Conservation (phyloP, 2,797 vertebrate species). For the Enteromius radiatus region DNA sequence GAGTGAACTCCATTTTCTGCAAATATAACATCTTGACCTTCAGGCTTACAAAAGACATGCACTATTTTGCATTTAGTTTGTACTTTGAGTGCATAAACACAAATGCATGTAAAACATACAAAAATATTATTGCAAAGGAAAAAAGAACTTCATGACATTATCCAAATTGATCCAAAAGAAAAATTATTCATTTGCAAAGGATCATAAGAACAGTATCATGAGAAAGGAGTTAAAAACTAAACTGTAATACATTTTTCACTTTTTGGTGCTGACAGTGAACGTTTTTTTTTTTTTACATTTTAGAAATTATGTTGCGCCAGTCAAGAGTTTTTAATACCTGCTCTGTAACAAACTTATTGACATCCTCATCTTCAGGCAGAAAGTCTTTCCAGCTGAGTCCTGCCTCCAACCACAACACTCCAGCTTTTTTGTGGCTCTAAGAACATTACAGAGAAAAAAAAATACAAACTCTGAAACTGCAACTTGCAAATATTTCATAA, state of each 20-base stretch:
- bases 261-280: neutral
- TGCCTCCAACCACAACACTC: conserved; percentile 88
- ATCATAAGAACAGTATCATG: neutral
- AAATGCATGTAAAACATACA: neutral
- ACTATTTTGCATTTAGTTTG: too few species aligned
- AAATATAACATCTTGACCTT: conserved; percentile 23
- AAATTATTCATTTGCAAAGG: neutral
- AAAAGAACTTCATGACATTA: neutral
- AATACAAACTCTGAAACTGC: neutral
- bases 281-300: neutral
- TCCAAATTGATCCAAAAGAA: neutral
- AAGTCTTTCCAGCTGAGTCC: conserved; percentile 93
- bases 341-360: conserved; percentile 89
- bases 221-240: too few species aligned
- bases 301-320: neutral
- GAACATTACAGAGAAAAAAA: neutral
- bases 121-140: neutral
- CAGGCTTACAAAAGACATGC: neutral
- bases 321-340: conserved; percentile 77
- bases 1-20: conserved; percentile 93
- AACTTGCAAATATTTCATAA: neutral
- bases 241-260: too few species aligned
- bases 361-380: conserved; percentile 88
- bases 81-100: neutral
- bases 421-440: conserved; percentile 91